phyloP scores from a whole-genome alignment of 2,888 invertebrate genomes.

The Dynastes grantii region DNA sequence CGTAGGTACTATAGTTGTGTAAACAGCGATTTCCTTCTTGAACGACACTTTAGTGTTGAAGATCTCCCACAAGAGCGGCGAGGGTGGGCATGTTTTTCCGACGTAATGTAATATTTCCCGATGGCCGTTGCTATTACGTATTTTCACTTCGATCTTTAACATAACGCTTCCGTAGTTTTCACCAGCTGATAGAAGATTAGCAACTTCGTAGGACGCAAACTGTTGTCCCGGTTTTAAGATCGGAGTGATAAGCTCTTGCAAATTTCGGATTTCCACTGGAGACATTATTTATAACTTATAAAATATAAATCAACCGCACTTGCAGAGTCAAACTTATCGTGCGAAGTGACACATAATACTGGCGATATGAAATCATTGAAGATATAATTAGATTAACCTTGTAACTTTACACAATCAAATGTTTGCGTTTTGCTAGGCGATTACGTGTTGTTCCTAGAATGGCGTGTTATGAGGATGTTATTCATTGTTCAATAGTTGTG shows the following conservation, averaged over 20 bases:
- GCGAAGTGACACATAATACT: neutral
- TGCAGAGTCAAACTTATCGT: neutral
- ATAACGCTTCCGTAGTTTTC: constrained; percentile 76
- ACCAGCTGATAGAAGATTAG: constrained; percentile 69
- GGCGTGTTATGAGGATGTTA: too few relatives aligned
- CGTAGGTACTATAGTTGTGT: constrained; percentile 69
- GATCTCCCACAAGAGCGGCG: constrained; percentile 69
- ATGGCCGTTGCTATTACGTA: constrained; percentile 30
- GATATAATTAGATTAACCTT: constrained; percentile 28
- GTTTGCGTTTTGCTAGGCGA: too few relatives aligned
- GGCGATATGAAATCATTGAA: neutral
- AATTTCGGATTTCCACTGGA: neutral
- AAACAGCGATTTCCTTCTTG: constrained; percentile 72
- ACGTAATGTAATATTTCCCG: constrained; percentile 68
- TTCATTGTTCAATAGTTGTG: too few relatives aligned
- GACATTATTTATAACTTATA: neutral
- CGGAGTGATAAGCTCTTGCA: constrained; percentile 12
- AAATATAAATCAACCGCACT: neutral
- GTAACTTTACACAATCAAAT: neutral
- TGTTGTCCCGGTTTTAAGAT: constrained; percentile 21
- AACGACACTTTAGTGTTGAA: constrained; percentile 72
- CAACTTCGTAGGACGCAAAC: constrained; percentile 13
- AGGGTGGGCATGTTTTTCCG: constrained; percentile 73
- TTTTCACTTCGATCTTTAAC: constrained; percentile 64
- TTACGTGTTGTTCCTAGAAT: too few relatives aligned